phyloP scores from a whole-genome alignment of 2,888 invertebrate species.

The Luffia ferchaultella region DNA sequence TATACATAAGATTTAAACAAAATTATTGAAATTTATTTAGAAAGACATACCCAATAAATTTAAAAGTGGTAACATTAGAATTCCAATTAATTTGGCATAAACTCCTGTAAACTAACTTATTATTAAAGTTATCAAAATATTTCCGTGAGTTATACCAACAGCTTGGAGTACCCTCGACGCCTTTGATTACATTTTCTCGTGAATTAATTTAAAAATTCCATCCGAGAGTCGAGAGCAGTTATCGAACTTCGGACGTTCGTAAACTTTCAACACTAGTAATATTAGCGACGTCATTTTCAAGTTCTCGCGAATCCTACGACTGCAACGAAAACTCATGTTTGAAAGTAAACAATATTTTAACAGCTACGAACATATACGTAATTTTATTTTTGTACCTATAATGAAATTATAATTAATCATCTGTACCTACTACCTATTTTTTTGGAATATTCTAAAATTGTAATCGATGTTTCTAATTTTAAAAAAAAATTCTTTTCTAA shows the following conservation, averaged over 20 bases:
- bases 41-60: too few species aligned
- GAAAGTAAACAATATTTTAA: too few species aligned
- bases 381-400: too few species aligned
- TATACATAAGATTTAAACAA: too few species aligned
- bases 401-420: too few species aligned
- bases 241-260: conserved; percentile 46
- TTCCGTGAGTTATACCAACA: neutral
- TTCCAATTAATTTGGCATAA: neutral
- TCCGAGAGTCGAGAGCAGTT: conserved; percentile 50
- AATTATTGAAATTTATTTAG: too few species aligned
- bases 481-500: too few species aligned
- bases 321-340: neutral
- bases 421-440: too few species aligned
- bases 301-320: conserved; percentile 26
- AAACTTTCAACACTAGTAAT: conserved; percentile 52
- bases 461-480: too few species aligned
- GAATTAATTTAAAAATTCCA: conserved; percentile 62
- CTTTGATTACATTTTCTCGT: conserved; percentile 59
- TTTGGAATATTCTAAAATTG: too few species aligned
- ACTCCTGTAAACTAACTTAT: neutral
- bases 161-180: conserved; percentile 36
- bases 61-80: too few species aligned
- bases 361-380: too few species aligned
- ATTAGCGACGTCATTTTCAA: conserved; percentile 35
- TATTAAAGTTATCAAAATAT: neutral